These are phyloP conservation scores for Scylla paramamosain DNA, from an alignment of 1,140 invertebrate species.

Conservation along the genomic window DNA sequence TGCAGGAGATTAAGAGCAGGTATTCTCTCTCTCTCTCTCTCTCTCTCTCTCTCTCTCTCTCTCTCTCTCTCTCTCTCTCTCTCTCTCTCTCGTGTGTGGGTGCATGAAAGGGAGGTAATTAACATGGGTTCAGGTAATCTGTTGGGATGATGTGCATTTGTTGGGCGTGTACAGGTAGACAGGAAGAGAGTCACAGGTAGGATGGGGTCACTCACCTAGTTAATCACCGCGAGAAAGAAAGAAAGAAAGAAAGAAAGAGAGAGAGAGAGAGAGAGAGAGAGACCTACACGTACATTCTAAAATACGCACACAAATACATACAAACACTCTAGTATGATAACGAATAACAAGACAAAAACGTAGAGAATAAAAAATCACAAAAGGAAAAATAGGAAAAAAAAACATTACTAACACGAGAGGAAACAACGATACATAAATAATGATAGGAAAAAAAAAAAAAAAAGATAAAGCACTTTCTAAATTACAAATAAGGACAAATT, in stretches of 20 bases:
- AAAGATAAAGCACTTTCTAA: no score
- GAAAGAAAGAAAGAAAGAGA: not conserved
- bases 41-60: conserved; percentile 25
- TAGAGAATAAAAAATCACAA: not conserved
- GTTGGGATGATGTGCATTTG: no score
- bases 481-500: no score
- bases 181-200: no score
- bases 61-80: not conserved
- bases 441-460: not conserved
- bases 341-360: no score
- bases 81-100: conserved; percentile 37
- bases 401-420: not conserved
- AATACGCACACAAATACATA: not conserved
- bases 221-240: not conserved
- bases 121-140: not conserved
- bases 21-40: not conserved
- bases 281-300: conserved; percentile 18
- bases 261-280: conserved; percentile 42
- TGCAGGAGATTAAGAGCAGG: no score
- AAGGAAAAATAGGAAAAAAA: no score
- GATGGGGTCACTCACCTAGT: not conserved
- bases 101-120: not conserved
- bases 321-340: no score
- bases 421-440: not conserved
- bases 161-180: no score